Conservation (phyloP, 2,797 vertebrate species). For the Martes flavigula region DNA sequence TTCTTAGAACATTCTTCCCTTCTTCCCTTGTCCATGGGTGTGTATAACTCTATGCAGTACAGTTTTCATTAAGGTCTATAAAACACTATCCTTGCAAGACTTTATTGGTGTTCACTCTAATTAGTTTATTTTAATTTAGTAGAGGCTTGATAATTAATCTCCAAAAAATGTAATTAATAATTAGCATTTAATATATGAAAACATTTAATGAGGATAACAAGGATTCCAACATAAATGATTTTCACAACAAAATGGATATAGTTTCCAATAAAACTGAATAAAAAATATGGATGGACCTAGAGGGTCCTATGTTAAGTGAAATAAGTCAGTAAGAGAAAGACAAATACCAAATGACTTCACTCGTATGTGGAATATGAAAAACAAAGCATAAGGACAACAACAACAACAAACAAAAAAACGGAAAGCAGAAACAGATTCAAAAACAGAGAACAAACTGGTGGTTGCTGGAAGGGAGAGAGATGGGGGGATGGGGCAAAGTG, state of each 20-base stretch:
- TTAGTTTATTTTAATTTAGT: constrained; percentile 27
- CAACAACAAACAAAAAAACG: neutral
- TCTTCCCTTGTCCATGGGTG: neutral
- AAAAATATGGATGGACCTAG: neutral
- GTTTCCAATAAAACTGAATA: neutral
- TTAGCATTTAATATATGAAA: neutral
- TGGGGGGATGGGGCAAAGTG: neutral
- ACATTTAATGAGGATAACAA: neutral
- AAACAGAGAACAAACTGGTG: neutral
- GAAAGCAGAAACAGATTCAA: neutral
- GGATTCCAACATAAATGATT: neutral
- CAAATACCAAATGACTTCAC: neutral
- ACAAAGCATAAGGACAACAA: neutral
- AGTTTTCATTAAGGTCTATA: neutral
- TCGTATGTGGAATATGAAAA: neutral
- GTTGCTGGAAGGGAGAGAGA: neutral
- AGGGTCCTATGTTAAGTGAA: neutral
- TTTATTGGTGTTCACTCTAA: neutral
- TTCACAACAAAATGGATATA: neutral
- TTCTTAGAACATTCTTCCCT: neutral
- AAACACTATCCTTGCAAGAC: neutral
- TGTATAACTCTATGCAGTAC: neutral
- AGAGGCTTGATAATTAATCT: neutral
- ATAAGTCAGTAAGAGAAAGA: neutral
- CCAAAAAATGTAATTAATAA: constrained; percentile 38